These are phyloP conservation scores for Erethizon dorsatum DNA, from an alignment of 2,797 vertebrate species.

Conservation along the genomic window DNA sequence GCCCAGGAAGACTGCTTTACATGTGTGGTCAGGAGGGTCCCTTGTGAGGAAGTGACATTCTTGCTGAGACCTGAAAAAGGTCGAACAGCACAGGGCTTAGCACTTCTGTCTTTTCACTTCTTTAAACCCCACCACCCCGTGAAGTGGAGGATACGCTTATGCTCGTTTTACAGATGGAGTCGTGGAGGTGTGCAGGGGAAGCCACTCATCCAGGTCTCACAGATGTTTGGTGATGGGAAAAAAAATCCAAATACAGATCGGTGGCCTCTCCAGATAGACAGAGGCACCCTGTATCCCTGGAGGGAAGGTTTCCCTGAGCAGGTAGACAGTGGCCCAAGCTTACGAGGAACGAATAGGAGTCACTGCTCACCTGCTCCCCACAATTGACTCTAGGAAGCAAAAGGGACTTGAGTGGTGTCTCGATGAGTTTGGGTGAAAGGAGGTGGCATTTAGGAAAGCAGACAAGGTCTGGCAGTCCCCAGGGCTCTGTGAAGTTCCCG, in stretches of 20 bases:
- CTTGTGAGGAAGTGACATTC: neutral
- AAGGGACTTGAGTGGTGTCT: accelerated
- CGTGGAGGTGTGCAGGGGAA: accelerated
- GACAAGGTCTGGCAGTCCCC: slow-evolving; percentile 47
- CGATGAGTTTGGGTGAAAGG: neutral
- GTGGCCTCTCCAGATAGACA: accelerated
- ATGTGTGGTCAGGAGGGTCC: neutral
- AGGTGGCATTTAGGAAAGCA: neutral
- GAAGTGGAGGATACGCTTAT: neutral
- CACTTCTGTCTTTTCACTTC: neutral
- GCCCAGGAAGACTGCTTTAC: accelerated
- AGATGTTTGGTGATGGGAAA: accelerated
- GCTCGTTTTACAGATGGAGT: neutral
- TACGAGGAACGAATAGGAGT: accelerated
- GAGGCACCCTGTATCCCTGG: neutral
- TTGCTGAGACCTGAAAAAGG: neutral
- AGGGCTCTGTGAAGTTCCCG: slow-evolving; percentile 72
- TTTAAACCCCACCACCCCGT: neutral
- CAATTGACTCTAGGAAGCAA: neutral
- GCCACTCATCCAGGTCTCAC: neutral
- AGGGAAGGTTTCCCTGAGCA: neutral
- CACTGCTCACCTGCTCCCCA: accelerated
- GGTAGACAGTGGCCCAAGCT: neutral
- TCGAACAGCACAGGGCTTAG: neutral
- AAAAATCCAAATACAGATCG: neutral